Evolutionary conservation across 2,797 vertebrate species (phyloP), one percentile per base, ranked within the genome.

Genomic region (Sebastes iracundus): DNA sequence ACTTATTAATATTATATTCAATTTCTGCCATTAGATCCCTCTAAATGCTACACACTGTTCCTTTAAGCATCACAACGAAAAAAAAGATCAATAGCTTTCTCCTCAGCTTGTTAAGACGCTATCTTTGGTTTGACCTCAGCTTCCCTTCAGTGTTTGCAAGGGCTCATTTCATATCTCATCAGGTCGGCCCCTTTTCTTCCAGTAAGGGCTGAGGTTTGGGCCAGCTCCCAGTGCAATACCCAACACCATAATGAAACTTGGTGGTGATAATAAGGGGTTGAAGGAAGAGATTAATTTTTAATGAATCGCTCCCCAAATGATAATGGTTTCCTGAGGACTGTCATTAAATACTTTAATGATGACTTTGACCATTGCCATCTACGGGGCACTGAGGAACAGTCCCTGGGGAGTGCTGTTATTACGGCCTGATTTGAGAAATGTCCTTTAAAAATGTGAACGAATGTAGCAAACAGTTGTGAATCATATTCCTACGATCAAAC

Each of bases 251-350:
- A 91, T 90, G 82, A 91, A 87, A 81, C 81, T 83, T 68, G 74
- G 67, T 81, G 35, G 65, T 33, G 74, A 89, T 90, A 81, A 85
- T 90, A 85, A 77, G 64, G 58, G 84, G 75, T 71, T 69, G 84
- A 82, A 83, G 80, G 72, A 87, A 71, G 70, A 88, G 80, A 94
- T 93, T 77, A 87, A 91, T 90, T 90, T 92, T 91, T 92, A 90
- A 90, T 92, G 86, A 92, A 92, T 89, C 62, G 49, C 79, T 87
- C 82, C 81, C 82, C 32, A 84, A 85, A 91, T 83, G 88, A 90
- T 92, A 87, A 90, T 88, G 80, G 80, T 83, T 89, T 91, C 82
- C 85, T 58, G 80, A 89, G 87, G 80, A 88, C 80, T 83, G 81
- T 86, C 73, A 88, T 91, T 92, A 91, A 90, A 93, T 79, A 80